Percentiles rank a stretch among this genome's conserved stretches.
phyloP scores from a whole-genome alignment of 2,888 invertebrate genomes.

The Agriopis leucophaearia region DNA sequence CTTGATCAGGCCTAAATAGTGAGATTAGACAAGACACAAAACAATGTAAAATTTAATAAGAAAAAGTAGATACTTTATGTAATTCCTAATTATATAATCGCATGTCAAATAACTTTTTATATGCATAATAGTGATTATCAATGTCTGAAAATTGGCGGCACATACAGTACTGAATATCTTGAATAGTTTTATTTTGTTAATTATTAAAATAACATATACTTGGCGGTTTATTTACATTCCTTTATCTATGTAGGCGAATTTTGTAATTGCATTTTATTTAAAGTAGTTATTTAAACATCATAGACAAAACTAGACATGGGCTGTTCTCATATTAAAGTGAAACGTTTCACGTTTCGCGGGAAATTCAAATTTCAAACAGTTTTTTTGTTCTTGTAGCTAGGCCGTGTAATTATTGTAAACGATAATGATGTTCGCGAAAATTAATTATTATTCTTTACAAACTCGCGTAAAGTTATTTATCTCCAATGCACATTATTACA shows the following conservation, averaged over 20 bases:
- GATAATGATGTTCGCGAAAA: too few species aligned
- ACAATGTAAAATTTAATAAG: neutral
- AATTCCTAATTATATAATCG: neutral
- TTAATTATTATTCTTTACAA: too few species aligned
- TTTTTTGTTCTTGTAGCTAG: too few species aligned
- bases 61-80: neutral
- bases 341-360: too few species aligned
- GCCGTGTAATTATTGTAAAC: too few species aligned
- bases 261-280: conserved; percentile 70
- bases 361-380: too few species aligned
- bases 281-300: conserved; percentile 63
- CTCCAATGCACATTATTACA: too few species aligned
- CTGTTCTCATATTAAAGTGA: conserved; percentile 69
- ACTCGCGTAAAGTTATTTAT: too few species aligned
- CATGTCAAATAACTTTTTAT: conserved; percentile 28
- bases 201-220: conserved; percentile 29
- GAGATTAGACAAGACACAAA: conserved; percentile 16
- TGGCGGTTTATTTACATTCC: conserved; percentile 68
- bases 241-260: conserved; percentile 54
- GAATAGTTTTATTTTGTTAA: conserved; percentile 22
- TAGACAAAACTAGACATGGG: conserved; percentile 76
- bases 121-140: conserved; percentile 10
- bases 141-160: conserved; percentile 56
- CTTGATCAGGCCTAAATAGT: conserved; percentile 36
- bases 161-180: conserved; percentile 43